Conservation (phyloP, 2,797 vertebrate genomes). For the Phoxinus dragarum region DNA sequence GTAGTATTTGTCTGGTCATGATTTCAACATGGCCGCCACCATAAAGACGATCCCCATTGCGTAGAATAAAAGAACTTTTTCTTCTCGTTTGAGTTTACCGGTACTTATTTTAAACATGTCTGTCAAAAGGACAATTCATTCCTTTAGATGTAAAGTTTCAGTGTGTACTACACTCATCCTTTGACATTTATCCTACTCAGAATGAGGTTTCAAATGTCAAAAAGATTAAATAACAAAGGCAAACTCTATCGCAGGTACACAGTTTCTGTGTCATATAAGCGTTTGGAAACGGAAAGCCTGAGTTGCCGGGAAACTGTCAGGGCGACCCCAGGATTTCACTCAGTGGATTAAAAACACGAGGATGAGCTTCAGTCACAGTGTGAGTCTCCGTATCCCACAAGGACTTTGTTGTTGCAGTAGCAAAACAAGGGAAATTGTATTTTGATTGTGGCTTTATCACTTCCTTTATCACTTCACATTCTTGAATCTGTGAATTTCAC, state of each 20-base stretch:
- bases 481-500: neutral
- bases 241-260: neutral
- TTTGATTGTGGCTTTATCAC: neutral
- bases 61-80: neutral
- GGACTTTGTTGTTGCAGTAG: neutral
- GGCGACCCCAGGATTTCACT: constrained; percentile 12
- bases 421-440: neutral
- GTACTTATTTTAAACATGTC: neutral
- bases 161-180: neutral
- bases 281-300: neutral
- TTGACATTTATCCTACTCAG: neutral
- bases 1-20: neutral
- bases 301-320: neutral
- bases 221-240: neutral
- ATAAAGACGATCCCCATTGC: neutral
- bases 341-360: constrained; percentile 17
- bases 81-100: neutral
- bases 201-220: constrained; percentile 20
- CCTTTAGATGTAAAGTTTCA: neutral
- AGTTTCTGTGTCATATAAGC: neutral
- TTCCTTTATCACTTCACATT: neutral
- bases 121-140: neutral
- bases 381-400: neutral
- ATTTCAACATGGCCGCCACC: neutral
- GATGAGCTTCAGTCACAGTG: constrained; percentile 27